Evolutionary conservation across 2,797 vertebrate genomes (phyloP).

Genomic region (Sylvia borin): DNA sequence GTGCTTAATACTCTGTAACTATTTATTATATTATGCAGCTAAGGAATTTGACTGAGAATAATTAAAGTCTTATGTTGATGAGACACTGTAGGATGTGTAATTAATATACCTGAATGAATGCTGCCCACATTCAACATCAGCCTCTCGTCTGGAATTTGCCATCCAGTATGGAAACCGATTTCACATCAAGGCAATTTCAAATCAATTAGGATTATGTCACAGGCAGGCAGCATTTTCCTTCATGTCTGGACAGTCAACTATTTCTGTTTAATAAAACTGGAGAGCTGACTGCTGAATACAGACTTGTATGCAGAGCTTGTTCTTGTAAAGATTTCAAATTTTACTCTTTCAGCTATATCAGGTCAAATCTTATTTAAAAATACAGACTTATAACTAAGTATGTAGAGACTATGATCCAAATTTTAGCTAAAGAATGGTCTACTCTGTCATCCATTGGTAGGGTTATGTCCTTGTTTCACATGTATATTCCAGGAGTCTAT

Average conservation of each 20-base stretch:
- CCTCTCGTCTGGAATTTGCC: background rate
- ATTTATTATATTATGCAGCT: background rate
- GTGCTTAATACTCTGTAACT: background rate
- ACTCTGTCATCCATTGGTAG: background rate
- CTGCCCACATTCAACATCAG: background rate
- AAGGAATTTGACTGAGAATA: background rate
- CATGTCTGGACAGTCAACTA: background rate
- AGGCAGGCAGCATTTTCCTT: background rate
- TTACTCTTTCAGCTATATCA: background rate
- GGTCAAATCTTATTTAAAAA: background rate
- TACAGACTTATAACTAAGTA: background rate
- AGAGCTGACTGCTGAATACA: background rate
- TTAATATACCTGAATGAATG: background rate
- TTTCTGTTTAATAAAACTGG: background rate
- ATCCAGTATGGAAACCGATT: background rate
- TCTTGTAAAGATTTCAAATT: background rate
- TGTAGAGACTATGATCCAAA: background rate
- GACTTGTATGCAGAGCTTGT: fast-evolving
- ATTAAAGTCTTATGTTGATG: background rate
- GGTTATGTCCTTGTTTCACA: background rate
- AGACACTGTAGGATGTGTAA: background rate
- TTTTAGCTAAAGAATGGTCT: background rate
- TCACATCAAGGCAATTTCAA: background rate
- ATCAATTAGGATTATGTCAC: background rate
- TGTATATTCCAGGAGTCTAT: background rate